Base-by-base conservation (phyloP, 2,888 invertebrate genomes). In the Andricus quercusramuli region DNA sequence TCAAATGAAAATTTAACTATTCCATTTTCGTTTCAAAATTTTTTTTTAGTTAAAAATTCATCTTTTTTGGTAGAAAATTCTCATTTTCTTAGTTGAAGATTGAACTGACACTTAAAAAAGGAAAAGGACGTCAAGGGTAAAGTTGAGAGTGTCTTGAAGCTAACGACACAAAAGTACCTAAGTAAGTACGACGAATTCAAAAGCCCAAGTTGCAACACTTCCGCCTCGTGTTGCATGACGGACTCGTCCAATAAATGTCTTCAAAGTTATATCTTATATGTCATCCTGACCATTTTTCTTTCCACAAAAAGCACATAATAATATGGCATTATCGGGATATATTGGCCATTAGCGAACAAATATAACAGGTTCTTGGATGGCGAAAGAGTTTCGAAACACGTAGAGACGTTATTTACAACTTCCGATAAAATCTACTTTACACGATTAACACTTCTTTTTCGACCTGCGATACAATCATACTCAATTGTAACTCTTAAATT, bases 361-460 rank as follows among this genome's bases (percentile, higher is more conserved):
- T 47, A 68, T 22, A 68, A 68, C 68, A 44, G 44, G 68, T 68
- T 68, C 44, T 41, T 67, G 9, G 41, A 67, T 22, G 67, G 67
- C 13, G 62, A 44, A n/a, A 67, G 44, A 68, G 44, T 68, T 37
- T 44, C 44, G 17, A 22, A 68, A 47, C 44, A 68, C 17, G 41
- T 68, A 25, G 44, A 25, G 22, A 22, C 68, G 44, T 68, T 68
- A 68, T 68, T 68, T 68, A 68, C 68, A 68, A 68, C 68, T 47
- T 68, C 68, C 68, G 22, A 44, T 68, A 68, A 68, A 44, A 47
- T 68, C 6, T 22, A 47, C 25, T 68, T 25, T 47, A 25, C n/a
- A 5, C 44, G 22, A 68, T 25, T 25, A 68, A 68, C 68, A 37
- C 44, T 47, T 47, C 22, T 68, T 68, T 15, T 6, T 5, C 15